Evolutionary conservation across 2,888 invertebrate species (phyloP), one percentile per base, ranked within the genome.

Genomic region (Sympetrum striolatum): DNA sequence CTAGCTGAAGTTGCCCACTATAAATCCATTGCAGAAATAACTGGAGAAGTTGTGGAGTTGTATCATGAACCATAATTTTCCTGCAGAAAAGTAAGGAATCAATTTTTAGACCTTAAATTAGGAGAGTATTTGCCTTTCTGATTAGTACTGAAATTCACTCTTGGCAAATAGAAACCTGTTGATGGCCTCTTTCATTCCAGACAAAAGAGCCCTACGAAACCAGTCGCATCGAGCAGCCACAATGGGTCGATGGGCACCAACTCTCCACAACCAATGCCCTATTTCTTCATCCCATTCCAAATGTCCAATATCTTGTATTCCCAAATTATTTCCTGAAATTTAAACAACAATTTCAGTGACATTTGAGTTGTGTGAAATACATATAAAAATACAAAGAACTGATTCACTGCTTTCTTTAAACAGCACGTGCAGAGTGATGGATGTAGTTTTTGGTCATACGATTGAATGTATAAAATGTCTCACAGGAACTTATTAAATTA

Each of bases 141-240:
- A 6, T 44, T 44, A 10, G 44, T 44, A 10, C 44, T 44, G 10
- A 44, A 44, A 44, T 44, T 44, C 10, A 44, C 44, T 39, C 2
- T 6, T 5, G 3, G 22, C 22, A 60, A 60, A 60, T 25, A 92
- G 93, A 92, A 93, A 96, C 96, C 95, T 96, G 92, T 96, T 95
- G 91, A 96, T 96, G 39, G 96, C 95, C 93, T 96, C 96, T 92
- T 95, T 94, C 96, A 96, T 96, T 90, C 96, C 96, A 90, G 96
- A 96, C 81, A 96, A 94, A 25, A 96, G 93, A 0, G 96, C 96
- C 92, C 96, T 94, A 86, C 96, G 94, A 93, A 96, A 96, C 96
- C 96, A 96, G 93, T 96, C 96, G 93, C 96, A 96, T 90, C 96
- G 94, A 0, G 96, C 94, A 5, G 96, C 96, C 22, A 96, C 95